Evolutionary conservation across 2,113 vertebrate genomes (phyloP), one percentile per base, ranked within the genome.

Genomic region (Haemorhous mexicanus): DNA sequence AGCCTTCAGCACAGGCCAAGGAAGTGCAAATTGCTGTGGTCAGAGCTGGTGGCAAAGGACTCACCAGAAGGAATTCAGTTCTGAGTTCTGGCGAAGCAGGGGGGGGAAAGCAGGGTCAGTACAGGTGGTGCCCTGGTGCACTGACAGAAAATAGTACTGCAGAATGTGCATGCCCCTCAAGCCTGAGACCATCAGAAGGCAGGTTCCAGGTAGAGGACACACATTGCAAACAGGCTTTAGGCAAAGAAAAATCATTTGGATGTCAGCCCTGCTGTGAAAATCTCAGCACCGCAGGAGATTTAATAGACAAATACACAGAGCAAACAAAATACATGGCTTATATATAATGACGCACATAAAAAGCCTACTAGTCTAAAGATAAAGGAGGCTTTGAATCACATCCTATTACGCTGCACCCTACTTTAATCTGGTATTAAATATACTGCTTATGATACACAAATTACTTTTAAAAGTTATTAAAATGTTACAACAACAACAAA

Each of bases 1-100:
- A 93, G 74, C 86, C 95, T 96, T 96, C 96, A 96, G 95, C 96
- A 95, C 95, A 69, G 59, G 95, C 96, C 92, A 88, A 90, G 67
- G 90, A 96, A 95, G 95, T 94, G 92, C 94, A 97, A 97, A 88
- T 64, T 90, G 73, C 88, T 90, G 87, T 94, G 76, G 94, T 94
- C 50, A 88, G 82, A 93, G 78, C 75, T 90, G 82, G 87, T 41
- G 49, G 62, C 39, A 59, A 86, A 64, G 12, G 2, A 62, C 70
- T 86, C 12, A 13, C 93, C 93, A 84, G 90, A 74, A 83, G 27
- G 68, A 95, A 89, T 93, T 78, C 21, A 61, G 62, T 76, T 94
- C 49, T 72, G 23, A n/a, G 44, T 28, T 73, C 66, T 80, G 79
- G 46, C 13, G 33, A 28, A 87, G 50, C 14, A 56, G 0, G 4